Conservation (phyloP, 2,888 invertebrate species). For the Nasonovia ribisnigri region DNA sequence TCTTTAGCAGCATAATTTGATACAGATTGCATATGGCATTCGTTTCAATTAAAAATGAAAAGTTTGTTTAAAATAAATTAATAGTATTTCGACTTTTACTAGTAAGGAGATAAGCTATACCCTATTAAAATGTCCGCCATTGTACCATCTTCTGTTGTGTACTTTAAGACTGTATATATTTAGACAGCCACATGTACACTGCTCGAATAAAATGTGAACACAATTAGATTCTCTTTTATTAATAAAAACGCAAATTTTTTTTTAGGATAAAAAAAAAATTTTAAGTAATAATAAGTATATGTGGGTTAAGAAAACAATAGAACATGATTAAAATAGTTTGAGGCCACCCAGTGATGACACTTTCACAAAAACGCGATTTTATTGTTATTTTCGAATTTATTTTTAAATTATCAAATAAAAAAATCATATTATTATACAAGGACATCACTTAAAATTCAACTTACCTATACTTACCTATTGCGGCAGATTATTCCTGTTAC, state of each 20-base stretch:
- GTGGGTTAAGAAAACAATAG: too few species aligned
- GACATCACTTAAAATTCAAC: background rate
- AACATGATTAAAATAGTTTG: too few species aligned
- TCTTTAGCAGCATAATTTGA: background rate
- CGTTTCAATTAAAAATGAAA: conserved; percentile 12
- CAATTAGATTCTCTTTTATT: background rate
- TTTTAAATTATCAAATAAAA: background rate
- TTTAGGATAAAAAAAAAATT: too few species aligned
- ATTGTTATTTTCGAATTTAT: background rate
- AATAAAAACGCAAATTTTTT: background rate
- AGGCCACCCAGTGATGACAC: too few species aligned
- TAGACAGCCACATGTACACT: background rate
- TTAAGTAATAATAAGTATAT: too few species aligned
- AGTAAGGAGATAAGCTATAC: background rate
- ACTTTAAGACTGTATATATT: background rate
- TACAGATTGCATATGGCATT: too few species aligned
- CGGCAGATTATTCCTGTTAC: background rate
- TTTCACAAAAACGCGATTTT: background rate
- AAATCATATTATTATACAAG: background rate
- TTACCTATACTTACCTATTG: background rate
- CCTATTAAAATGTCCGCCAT: background rate
- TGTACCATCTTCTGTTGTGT: background rate
- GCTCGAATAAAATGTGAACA: background rate
- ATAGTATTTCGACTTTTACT: background rate
- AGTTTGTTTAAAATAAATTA: background rate